A percentile compares a stretch with the other conserved stretches of the same genome.
Conservation (phyloP, 2,797 vertebrate species). For the Anniella stebbinsi region DNA sequence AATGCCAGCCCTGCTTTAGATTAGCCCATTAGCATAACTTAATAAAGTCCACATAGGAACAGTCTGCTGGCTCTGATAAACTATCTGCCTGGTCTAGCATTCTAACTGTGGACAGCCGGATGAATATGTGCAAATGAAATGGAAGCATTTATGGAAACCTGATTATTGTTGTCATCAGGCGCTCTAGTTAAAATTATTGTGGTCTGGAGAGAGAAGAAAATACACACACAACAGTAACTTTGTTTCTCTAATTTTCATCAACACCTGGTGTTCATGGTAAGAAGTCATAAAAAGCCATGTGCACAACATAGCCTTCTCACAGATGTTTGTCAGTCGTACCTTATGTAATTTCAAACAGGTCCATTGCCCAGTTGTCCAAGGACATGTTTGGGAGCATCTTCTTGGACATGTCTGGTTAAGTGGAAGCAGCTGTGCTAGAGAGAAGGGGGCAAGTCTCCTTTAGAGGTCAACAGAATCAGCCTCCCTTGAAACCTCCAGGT, state of each 20-base stretch:
- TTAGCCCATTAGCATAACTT: neutral
- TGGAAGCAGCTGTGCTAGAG: conserved; percentile 50
- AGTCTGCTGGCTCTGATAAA: neutral
- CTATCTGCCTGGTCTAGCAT: neutral
- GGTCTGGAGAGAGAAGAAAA: neutral
- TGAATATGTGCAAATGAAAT: neutral
- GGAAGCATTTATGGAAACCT: neutral
- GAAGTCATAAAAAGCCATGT: conserved; percentile 7
- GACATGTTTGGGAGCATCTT: conserved; percentile 42
- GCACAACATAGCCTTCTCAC: neutral
- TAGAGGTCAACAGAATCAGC: conserved; percentile 55
- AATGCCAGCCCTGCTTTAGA: neutral
- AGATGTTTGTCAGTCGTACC: conserved; percentile 56
- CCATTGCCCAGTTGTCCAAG: conserved; percentile 56
- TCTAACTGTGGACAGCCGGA: neutral
- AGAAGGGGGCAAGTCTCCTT: conserved; percentile 30
- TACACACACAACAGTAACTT: neutral
- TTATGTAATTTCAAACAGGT: conserved; percentile 50
- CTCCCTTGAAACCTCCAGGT: conserved; percentile 47
- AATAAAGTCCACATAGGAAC: neutral
- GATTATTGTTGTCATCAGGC: neutral
- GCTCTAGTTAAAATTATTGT: neutral
- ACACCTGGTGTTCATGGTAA: neutral
- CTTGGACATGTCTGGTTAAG: conserved; percentile 58
- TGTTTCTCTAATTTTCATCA: neutral